Evolutionary conservation across 2,797 vertebrate genomes (phyloP).

Genomic region (Nothura maculosa): DNA sequence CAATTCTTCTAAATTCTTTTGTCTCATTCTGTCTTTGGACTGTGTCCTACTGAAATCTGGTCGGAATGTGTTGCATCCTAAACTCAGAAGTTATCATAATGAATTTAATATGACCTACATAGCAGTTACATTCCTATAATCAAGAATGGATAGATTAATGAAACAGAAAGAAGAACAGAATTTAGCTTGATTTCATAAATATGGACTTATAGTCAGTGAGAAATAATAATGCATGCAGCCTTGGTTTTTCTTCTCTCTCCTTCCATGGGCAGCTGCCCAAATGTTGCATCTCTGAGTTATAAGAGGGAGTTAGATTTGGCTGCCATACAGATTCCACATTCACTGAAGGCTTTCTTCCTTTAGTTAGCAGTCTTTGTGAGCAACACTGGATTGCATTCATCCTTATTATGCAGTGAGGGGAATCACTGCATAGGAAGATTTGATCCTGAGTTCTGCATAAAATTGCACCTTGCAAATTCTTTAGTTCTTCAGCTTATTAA

Average conservation of each 20-base stretch:
- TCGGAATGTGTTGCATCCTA: slow-evolving; percentile 10
- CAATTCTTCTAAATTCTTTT: slow-evolving; percentile 50
- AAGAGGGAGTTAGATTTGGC: slow-evolving; percentile 79
- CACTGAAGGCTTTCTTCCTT: slow-evolving; percentile 79
- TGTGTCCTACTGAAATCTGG: slow-evolving; percentile 21
- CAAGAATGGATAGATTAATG: slow-evolving; percentile 17
- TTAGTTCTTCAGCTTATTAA: slow-evolving; percentile 52
- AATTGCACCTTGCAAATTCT: slow-evolving; percentile 61
- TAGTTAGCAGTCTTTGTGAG: slow-evolving; percentile 75
- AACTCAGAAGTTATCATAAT: slow-evolving; percentile 34
- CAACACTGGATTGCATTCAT: slow-evolving; percentile 79
- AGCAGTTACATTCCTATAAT: slow-evolving; percentile 5
- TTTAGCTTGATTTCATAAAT: slow-evolving; percentile 59
- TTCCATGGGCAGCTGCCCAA: slow-evolving; percentile 72
- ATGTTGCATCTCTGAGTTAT: slow-evolving; percentile 72
- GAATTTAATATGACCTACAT: slow-evolving; percentile 26
- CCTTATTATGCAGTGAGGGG: slow-evolving; percentile 77
- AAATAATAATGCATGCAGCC: slow-evolving; percentile 59
- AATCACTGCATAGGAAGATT: slow-evolving; percentile 57
- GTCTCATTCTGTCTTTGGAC: slow-evolving; percentile 35
- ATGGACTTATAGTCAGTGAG: neutral
- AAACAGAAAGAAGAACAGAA: neutral
- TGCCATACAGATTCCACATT: slow-evolving; percentile 76
- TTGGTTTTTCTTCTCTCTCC: slow-evolving; percentile 34
- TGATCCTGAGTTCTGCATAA: slow-evolving; percentile 64